A percentile compares a stretch with the other conserved stretches of the same genome.
Conservation (phyloP, 2,888 invertebrate species). For the Hirtodrosophila cameraria region DNA sequence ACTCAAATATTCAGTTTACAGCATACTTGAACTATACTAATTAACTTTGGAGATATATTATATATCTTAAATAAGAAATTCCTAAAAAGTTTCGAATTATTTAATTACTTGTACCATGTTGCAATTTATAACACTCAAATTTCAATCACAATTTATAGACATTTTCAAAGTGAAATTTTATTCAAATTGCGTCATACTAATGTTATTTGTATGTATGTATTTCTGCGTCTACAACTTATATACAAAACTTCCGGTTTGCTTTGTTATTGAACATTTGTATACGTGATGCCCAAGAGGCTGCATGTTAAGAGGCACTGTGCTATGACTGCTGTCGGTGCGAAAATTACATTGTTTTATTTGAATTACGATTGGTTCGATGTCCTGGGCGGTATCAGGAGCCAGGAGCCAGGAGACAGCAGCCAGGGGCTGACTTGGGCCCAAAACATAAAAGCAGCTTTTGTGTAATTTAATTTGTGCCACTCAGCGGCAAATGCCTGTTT, state of each 20-base stretch:
- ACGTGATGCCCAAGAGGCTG: neutral
- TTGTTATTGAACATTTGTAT: slow-evolving; percentile 15
- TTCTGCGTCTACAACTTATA: neutral
- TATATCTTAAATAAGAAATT: too few relatives aligned
- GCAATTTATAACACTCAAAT: slow-evolving; percentile 1
- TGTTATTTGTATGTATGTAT: neutral
- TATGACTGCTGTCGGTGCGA: slow-evolving; percentile 15
- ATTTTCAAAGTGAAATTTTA: slow-evolving; percentile 4
- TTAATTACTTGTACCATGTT: neutral
- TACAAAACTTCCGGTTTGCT: slow-evolving; percentile 13
- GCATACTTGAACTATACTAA: too few relatives aligned
- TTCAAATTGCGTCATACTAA: neutral
- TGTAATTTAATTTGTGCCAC: slow-evolving; percentile 74
- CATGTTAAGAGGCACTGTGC: slow-evolving; percentile 18
- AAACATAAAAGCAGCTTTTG: slow-evolving; percentile 73
- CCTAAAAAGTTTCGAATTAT: too few relatives aligned
- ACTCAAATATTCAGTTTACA: too few relatives aligned
- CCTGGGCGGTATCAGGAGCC: slow-evolving; percentile 19
- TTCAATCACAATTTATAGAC: slow-evolving; percentile 23
- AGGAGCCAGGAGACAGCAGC: slow-evolving; percentile 4
- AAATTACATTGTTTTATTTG: slow-evolving; percentile 78
- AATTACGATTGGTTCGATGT: slow-evolving; percentile 71
- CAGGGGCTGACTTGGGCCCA: slow-evolving; percentile 25
- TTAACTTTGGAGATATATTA: too few relatives aligned
- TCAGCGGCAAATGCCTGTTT: slow-evolving; percentile 68